Conservation (phyloP, 2,113 vertebrate genomes). For the Ophiodon elongatus region DNA sequence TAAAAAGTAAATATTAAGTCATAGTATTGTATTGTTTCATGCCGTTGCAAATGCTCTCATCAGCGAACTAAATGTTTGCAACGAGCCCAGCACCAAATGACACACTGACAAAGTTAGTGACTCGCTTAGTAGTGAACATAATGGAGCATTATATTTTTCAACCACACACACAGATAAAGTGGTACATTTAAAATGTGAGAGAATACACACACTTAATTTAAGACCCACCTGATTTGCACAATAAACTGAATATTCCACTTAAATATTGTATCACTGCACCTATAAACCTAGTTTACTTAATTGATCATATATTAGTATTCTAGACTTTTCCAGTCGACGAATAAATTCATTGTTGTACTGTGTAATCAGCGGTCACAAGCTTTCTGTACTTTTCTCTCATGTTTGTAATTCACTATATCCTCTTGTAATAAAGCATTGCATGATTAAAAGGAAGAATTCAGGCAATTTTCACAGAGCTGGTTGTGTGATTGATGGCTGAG, state of each 20-base stretch:
- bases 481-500: constrained; percentile 60
- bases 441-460: background rate
- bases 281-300: background rate
- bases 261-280: background rate
- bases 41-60: background rate
- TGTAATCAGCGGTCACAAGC: background rate
- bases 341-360: background rate
- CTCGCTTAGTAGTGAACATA: no score
- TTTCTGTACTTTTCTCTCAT: constrained; percentile 2
- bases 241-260: background rate
- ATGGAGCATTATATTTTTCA: no score
- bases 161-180: no score
- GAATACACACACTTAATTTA: background rate
- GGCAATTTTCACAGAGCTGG: constrained; percentile 10
- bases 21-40: background rate
- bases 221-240: background rate
- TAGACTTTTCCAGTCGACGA: background rate
- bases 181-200: background rate
- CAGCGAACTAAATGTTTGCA: background rate
- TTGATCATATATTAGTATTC: background rate
- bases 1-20: background rate
- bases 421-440: constrained; percentile 12
- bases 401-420: constrained; percentile 1
- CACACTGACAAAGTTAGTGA: background rate
- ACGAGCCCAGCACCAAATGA: background rate